Evolutionary conservation across 2,888 invertebrate species (phyloP).

Genomic region (Peribatodes rhomboidaria): DNA sequence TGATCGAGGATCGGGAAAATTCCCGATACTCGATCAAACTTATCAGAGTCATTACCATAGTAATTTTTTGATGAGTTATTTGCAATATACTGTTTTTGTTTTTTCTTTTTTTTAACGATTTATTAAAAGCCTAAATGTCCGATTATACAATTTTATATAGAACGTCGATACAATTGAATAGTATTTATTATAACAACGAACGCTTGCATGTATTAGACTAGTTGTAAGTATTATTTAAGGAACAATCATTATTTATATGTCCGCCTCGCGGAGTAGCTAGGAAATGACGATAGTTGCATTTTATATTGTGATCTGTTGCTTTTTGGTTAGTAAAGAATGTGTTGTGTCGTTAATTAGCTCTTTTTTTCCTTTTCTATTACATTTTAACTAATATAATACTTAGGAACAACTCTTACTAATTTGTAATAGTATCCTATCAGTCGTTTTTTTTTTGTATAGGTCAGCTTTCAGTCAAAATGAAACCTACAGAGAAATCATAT

Average conservation of each 20-base stretch:
- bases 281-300: conserved; percentile 49
- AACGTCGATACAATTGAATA: conserved; percentile 40
- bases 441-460: no score
- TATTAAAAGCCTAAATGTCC: background rate
- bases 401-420: no score
- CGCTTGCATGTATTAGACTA: conserved; percentile 41
- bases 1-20: no score
- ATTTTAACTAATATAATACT: background rate
- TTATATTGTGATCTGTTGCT: conserved; percentile 74
- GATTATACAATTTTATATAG: conserved; percentile 27
- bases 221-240: conserved; percentile 42
- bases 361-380: conserved; percentile 46
- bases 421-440: no score
- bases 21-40: background rate
- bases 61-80: background rate
- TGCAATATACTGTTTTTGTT: background rate
- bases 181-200: conserved; percentile 48
- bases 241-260: conserved; percentile 42
- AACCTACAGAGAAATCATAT: background rate
- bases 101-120: no score
- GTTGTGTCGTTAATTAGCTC: conserved; percentile 62
- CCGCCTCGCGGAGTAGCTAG: conserved; percentile 30
- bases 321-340: conserved; percentile 66
- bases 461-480: no score
- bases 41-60: background rate